A percentile compares a stretch with the other conserved stretches of the same genome.
Evolutionary conservation across 2,797 vertebrate genomes (phyloP).

Genomic region (Microctenopoma lineatum): DNA sequence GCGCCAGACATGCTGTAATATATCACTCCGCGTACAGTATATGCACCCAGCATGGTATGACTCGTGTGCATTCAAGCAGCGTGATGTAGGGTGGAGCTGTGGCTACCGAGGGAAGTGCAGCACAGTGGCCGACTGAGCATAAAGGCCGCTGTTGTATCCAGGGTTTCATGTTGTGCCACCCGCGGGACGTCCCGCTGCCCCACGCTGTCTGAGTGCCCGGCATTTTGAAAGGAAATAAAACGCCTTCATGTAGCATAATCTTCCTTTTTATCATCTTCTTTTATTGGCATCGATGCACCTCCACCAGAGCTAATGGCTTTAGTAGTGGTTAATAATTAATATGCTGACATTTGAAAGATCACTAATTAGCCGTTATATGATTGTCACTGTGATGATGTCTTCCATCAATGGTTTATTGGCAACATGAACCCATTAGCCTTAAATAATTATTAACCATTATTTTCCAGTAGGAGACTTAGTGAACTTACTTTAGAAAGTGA

Average conservation of each 20-base stretch:
- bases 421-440: background rate
- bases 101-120: conserved; percentile 34
- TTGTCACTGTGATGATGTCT: too few species aligned
- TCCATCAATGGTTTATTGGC: background rate
- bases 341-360: too few species aligned
- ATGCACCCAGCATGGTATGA: conserved; percentile 3
- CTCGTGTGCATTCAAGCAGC: conserved; percentile 32
- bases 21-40: conserved; percentile 34
- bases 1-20: conserved; percentile 20
- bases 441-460: background rate
- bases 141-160: conserved; percentile 65
- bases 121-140: conserved; percentile 52
- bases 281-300: too few species aligned
- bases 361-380: too few species aligned
- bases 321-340: background rate
- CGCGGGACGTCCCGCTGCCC: conserved; percentile 31
- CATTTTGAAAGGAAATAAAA: too few species aligned
- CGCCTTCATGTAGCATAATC: background rate
- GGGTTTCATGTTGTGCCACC: conserved; percentile 49
- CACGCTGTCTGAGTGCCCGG: background rate
- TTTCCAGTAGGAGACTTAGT: background rate
- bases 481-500: background rate
- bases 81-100: conserved; percentile 39
- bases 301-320: background rate
- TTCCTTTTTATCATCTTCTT: too few species aligned